Evolutionary conservation across 2,797 vertebrate genomes (phyloP), one percentile per base, ranked within the genome.

Genomic region (Danio tinwini): DNA sequence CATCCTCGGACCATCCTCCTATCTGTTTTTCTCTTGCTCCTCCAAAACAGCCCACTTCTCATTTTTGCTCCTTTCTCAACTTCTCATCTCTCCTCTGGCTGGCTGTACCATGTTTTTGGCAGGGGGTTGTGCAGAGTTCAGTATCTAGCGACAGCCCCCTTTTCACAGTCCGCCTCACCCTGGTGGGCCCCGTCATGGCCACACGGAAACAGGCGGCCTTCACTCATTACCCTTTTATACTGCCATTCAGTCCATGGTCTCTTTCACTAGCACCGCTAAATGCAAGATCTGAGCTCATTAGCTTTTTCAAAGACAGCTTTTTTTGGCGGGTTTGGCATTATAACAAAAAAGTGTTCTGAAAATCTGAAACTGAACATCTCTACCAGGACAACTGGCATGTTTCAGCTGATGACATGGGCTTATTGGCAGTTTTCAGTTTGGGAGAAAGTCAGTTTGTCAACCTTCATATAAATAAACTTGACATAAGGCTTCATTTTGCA

Each of bases 91-190:
- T 89, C 87, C 88, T 89, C 88, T 90, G 90, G 90, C 89, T 88
- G 88, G 87, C 84, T 91, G 82, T 77, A 87, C 82, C 87, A 84
- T 85, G 87, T 87, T 91, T 87, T 87, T 89, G 88, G 89, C 90
- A 87, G 83, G 89, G 89, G 92, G 92, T 93, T 93, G 92, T 83
- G 64, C 71, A 92, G 91, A 93, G 93, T 94, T 93, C 92, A 94
- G 89, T 89, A 83, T 90, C 89, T 88, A 86, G 87, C 77, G 71
- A 88, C 86, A 83, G 85, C 69, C 88, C 84, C 83, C 83, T 89
- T 88, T 85, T 89, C 84, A 86, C 86, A 89, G 88, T 88, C 87
- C 87, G 87, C 49, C 68, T 81, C 69, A 55, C 82, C 78, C 82
- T 59, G 65, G 8, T 63, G 69, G 81, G 83, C 75, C 76, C 53